Evolutionary conservation across 2,113 vertebrate species (phyloP), one percentile per base, ranked within the genome.

Genomic region (Bombycilla garrulus): DNA sequence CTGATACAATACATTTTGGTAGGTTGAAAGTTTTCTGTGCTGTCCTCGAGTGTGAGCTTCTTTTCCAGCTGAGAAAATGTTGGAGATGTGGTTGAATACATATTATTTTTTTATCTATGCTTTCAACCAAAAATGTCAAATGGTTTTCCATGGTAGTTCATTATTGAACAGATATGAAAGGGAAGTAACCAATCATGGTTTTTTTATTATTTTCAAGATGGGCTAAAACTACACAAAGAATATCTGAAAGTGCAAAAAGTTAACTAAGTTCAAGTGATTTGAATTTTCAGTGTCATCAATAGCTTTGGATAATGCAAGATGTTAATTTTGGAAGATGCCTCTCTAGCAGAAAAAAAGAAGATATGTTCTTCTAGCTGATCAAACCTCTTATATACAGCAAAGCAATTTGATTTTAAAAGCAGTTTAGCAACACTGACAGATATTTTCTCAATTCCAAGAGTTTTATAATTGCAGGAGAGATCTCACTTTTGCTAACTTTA

Each of bases 151-250:
- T 22, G 24, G 38, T 42, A 47, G 38, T 35, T 81, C 20, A 35
- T 48, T 79, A 44, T 64, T 48, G 18, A n/a, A 61, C 16, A 70
- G 24, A 29, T 60, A 48, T 36, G 24, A 74, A 85, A 76, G 24
- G 17, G 7, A 15, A 66, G 10, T 80, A 57, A 51, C 7, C 2
- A 4, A 12, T 42, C 5, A 4, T 35, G 14, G 0, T 2, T 22
- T 64, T 58, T 77, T 78, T 61, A 28, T 56, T 66, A 29, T 64
- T 72, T 54, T 76, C 25, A 83, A 62, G 29, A n/a, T 35, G 19
- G 21, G 47, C 20, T 80, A 61, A 67, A 80, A 35, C 51, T 62
- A 38, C 16, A 44, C 9, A 70, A 80, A 35, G 26, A 62, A 56
- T 79, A 70, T 58, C 23, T 71, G 51, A 69, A 87, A 73, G 44